A percentile compares a stretch with the other conserved stretches of the same genome.
These are phyloP conservation scores for Polypterus senegalus DNA, from an alignment of 2,113 vertebrate species.

Conservation along the genomic window DNA sequence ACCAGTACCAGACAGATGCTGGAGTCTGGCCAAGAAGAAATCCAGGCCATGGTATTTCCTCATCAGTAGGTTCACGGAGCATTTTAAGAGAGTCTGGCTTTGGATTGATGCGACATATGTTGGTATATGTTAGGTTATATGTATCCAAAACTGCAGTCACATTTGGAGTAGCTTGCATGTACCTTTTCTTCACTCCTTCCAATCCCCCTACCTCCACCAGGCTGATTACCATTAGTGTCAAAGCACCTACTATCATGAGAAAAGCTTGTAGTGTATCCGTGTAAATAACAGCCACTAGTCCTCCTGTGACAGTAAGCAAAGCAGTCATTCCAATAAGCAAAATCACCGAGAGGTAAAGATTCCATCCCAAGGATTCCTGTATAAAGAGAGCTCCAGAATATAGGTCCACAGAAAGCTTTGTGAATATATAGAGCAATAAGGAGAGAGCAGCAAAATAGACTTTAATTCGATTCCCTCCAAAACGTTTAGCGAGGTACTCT, in stretches of 20 bases:
- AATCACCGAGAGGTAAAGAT: conserved; percentile 85
- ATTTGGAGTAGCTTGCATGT: conserved; percentile 85
- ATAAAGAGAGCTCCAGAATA: conserved; percentile 96
- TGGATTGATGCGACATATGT: conserved; percentile 72
- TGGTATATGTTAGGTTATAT: conserved; percentile 73
- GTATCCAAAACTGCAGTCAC: conserved; percentile 67
- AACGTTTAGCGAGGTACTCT: conserved; percentile 89
- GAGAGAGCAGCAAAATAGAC: conserved; percentile 87
- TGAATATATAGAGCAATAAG: conserved; percentile 89
- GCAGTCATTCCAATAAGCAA: conserved; percentile 90
- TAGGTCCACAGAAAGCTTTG: conserved; percentile 93
- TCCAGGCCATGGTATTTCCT: conserved; percentile 93
- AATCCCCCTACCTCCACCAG: conserved; percentile 78
- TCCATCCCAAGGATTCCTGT: conserved; percentile 94
- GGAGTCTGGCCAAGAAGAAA: conserved; percentile 91
- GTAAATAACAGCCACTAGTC: conserved; percentile 90
- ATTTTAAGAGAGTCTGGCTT: conserved; percentile 76
- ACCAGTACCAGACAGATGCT: conserved; percentile 98
- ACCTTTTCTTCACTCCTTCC: conserved; percentile 79
- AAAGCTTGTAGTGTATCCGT: conserved; percentile 90
- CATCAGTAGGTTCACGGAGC: conserved; percentile 77
- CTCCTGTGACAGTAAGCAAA: conserved; percentile 84
- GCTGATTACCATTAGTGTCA: conserved; percentile 81
- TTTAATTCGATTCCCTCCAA: conserved; percentile 85
- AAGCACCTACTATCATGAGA: conserved; percentile 87